Evolutionary conservation across 2,113 vertebrate genomes (phyloP).

Genomic region (Piaya cayana): DNA sequence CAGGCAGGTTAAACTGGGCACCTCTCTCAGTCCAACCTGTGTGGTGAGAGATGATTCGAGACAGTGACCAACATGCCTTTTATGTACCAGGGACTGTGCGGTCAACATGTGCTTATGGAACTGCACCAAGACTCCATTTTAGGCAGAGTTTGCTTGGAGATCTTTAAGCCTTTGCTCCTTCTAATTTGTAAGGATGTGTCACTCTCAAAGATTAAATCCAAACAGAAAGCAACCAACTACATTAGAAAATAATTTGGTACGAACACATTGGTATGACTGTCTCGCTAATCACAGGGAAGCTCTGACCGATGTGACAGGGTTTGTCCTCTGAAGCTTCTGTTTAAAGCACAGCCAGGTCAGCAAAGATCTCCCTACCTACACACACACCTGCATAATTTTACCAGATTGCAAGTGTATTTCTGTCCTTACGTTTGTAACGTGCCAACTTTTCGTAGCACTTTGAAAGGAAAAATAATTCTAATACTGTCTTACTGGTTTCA

Average conservation of each 20-base stretch:
- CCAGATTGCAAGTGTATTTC: neutral
- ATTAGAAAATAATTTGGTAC: neutral
- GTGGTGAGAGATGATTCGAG: accelerated
- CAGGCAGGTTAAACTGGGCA: neutral
- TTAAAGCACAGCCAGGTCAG: neutral
- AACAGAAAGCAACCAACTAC: neutral
- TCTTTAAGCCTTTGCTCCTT: neutral
- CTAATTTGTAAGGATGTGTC: neutral
- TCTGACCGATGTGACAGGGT: neutral
- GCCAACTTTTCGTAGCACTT: neutral
- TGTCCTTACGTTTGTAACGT: neutral
- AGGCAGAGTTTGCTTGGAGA: neutral
- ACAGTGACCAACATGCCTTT: accelerated
- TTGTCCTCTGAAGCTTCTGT: neutral
- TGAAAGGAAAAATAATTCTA: neutral
- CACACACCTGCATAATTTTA: neutral
- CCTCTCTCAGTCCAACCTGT: neutral
- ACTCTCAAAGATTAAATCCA: neutral
- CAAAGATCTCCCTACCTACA: neutral
- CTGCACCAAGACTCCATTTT: neutral
- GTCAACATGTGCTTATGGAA: neutral
- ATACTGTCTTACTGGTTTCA: neutral
- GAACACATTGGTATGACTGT: neutral
- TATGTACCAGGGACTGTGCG: neutral
- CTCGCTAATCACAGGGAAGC: neutral